A percentile compares a stretch with the other conserved stretches of the same genome.
Conservation (phyloP, 2,113 vertebrate genomes). For the Calidris pugnax region DNA sequence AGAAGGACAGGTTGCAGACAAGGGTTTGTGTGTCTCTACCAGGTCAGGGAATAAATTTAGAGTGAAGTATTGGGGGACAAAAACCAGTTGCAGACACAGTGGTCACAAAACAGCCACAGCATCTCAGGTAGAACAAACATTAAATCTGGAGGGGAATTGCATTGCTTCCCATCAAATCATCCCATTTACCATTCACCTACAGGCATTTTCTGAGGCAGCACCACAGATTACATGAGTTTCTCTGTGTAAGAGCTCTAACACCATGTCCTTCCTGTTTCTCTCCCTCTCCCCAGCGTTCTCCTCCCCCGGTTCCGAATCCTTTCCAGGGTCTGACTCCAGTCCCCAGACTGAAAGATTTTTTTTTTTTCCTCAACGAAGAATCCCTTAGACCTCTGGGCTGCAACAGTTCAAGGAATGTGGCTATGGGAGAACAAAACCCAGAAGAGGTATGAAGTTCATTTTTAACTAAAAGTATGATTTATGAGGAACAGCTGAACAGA, state of each 20-base stretch:
- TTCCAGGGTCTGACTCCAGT: neutral
- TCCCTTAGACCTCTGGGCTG: neutral
- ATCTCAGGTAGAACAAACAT: neutral
- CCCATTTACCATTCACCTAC: neutral
- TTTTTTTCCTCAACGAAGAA: neutral
- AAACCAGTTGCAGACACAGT: neutral
- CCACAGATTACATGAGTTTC: rapidly evolving
- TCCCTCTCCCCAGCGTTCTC: neutral
- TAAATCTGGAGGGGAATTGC: neutral
- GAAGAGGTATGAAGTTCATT: constrained; percentile 47
- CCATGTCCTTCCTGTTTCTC: neutral
- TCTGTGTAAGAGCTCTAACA: neutral
- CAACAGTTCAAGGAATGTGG: constrained; percentile 18
- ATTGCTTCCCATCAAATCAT: neutral
- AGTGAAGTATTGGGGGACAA: neutral
- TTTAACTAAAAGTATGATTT: constrained; percentile 60
- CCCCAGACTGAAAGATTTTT: neutral
- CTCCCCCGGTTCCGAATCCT: neutral
- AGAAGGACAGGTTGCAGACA: neutral
- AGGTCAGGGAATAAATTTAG: neutral
- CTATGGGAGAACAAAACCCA: constrained; percentile 20
- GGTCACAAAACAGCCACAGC: neutral
- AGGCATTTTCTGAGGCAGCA: neutral
- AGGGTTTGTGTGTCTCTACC: neutral
- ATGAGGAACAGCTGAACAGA: constrained; percentile 55